These are phyloP conservation scores for Acanthosepion pharaonis DNA, from an alignment of 2,888 invertebrate genomes.

Conservation along the genomic window DNA sequence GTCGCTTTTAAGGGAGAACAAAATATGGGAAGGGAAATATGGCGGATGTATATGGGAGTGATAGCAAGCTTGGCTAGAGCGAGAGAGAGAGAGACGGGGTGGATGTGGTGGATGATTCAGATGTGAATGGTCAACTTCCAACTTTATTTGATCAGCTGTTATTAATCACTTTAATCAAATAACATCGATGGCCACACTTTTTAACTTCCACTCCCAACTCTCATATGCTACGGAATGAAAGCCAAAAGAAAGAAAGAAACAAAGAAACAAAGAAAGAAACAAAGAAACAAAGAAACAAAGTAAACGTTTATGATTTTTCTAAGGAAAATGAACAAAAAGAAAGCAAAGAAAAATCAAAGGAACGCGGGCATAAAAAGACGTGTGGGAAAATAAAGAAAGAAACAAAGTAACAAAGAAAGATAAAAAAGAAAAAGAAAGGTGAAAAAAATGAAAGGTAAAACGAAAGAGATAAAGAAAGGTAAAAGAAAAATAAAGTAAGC, in stretches of 20 bases:
- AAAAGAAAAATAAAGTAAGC: background rate
- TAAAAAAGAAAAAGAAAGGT: no score
- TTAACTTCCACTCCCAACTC: background rate
- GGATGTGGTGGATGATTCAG: background rate
- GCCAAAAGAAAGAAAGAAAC: background rate
- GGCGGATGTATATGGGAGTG: no score
- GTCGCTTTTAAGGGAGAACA: background rate
- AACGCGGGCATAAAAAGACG: background rate
- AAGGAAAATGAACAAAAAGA: background rate
- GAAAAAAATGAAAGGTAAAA: background rate
- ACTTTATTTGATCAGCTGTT: background rate
- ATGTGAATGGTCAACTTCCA: background rate
- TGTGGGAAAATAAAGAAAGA: background rate
- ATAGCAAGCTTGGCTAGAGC: background rate
- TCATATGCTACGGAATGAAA: background rate
- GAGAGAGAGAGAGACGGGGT: background rate
- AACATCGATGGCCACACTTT: background rate
- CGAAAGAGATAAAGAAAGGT: background rate
- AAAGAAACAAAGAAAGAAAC: background rate
- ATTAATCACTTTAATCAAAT: slow-evolving; percentile 33
- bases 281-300: background rate
- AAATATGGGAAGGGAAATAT: background rate
- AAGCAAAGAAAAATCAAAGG: background rate
- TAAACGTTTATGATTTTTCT: no score
- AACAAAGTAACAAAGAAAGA: background rate